Percentiles rank a stretch among this genome's conserved stretches.
Evolutionary conservation across 64 coral and sea anemone genomes (phyloP).

Genomic region (Anthopleura sola): DNA sequence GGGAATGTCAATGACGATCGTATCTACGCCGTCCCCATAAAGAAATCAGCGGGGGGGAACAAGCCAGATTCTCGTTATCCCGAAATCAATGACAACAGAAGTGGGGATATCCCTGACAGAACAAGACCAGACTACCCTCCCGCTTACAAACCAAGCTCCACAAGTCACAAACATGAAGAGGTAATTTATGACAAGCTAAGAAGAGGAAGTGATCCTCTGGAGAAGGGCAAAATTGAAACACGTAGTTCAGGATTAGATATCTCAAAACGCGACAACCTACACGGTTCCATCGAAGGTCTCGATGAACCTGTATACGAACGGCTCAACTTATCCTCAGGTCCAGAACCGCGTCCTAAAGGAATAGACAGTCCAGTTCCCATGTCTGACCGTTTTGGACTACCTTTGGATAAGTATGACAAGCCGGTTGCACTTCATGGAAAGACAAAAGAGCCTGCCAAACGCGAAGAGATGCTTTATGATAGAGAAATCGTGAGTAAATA

Average conservation of each 20-base stretch:
- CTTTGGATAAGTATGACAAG: constrained; percentile 12
- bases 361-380: neutral
- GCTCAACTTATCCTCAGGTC: neutral
- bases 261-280: neutral
- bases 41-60: neutral
- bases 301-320: neutral
- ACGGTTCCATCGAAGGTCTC: neutral
- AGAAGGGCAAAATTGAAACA: no score
- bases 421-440: neutral
- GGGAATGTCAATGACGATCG: neutral
- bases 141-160: neutral
- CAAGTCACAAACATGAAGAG: neutral
- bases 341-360: neutral
- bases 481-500: neutral
- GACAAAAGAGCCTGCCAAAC: neutral
- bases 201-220: neutral
- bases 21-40: neutral
- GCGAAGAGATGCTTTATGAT: neutral
- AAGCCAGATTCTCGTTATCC: neutral
- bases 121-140: neutral
- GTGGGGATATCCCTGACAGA: neutral
- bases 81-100: neutral
- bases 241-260: neutral
- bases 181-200: neutral
- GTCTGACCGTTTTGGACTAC: constrained; percentile 4